Conservation (phyloP, 2,888 invertebrate species). For the Drosophila barbarae region DNA sequence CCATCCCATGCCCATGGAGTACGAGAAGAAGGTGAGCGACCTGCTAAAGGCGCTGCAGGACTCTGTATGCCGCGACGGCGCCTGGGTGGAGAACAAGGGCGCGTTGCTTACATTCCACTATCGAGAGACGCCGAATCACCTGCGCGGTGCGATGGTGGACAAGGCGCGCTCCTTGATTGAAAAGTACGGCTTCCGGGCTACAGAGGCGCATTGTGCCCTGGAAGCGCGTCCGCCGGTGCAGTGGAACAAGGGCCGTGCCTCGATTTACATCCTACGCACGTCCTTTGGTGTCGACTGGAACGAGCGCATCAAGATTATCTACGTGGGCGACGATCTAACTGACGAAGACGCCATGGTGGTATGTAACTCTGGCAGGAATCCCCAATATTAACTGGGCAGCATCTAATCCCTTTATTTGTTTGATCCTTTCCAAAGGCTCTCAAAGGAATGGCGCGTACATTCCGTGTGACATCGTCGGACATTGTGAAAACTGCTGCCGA, state of each 20-base stretch:
- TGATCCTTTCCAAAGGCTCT: conserved; percentile 83
- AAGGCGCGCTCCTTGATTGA: conserved; percentile 87
- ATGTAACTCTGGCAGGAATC: conserved; percentile 47
- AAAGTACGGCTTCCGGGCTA: conserved; percentile 88
- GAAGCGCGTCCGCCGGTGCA: conserved; percentile 94
- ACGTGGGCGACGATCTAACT: conserved; percentile 92
- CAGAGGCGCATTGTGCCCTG: conserved; percentile 91
- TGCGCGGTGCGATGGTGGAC: conserved; percentile 85
- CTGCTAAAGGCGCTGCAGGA: conserved; percentile 90
- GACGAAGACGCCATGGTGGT: conserved; percentile 96
- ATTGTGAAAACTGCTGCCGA: conserved; percentile 93
- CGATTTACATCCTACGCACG: conserved; percentile 92
- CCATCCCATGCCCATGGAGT: conserved; percentile 93
- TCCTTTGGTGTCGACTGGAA: conserved; percentile 96
- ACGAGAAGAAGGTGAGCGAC: conserved; percentile 88
- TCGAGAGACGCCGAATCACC: conserved; percentile 88
- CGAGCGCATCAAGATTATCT: conserved; percentile 92
- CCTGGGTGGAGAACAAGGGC: conserved; percentile 96
- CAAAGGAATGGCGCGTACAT: conserved; percentile 96
- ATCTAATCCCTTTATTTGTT: not conserved
- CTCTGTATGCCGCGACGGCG: conserved; percentile 91
- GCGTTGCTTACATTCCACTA: conserved; percentile 92
- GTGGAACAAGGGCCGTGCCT: conserved; percentile 94
- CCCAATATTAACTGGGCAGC: too few relatives aligned
- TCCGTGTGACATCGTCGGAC: conserved; percentile 91